Evolutionary conservation across 2,113 vertebrate genomes (phyloP), one percentile per base, ranked within the genome.

Genomic region (Dissostichus mawsoni): DNA sequence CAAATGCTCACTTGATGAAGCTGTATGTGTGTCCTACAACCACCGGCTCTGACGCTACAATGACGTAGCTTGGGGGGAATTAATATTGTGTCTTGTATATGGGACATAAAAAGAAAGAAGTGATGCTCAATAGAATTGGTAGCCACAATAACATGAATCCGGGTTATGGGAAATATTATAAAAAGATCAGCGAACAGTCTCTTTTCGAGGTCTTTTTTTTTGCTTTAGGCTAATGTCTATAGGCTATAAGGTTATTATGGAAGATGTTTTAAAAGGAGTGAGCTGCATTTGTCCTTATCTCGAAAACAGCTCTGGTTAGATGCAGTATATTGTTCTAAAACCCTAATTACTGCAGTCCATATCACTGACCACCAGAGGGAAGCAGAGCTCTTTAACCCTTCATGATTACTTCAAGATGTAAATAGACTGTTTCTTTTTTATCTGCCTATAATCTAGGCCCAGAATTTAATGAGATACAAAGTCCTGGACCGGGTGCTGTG

Each of bases 21-120:
- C 3, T 59, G 14, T 52, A n/a, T 33, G 4, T 17, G 25, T 11
- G 25, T 63, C 10, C 51, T 64, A 48, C 3, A 47, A 50, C 53
- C 53, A 29, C 45, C 44, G 75, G 53, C 14, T 41, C 75, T 88
- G 91, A 90, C 87, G 83, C 66, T 17, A 0, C 44, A 8, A 4
- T 90, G 88, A 89, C 88, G 85, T 84, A 8, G 1, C 41, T 7
- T 11, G 51, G 62, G 11, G n/a, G 50, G 57, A 71, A 59, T 17
- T 7, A 56, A 9, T 2, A 6, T 33, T 74, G 5, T 76, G 6
- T 76, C 1, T 45, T 72, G 10, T 20, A 11, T 17, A n/a, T 33
- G 5, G 78, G 4, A 74, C 17, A 25, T 16, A 69, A 58, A 1
- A 68, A 50, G 8, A 23, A 51, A 55, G 17, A 23, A 1, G 66